A percentile compares a stretch with the other conserved stretches of the same genome.
Evolutionary conservation across 2,888 invertebrate genomes (phyloP).

Genomic region (Sericinus montela): DNA sequence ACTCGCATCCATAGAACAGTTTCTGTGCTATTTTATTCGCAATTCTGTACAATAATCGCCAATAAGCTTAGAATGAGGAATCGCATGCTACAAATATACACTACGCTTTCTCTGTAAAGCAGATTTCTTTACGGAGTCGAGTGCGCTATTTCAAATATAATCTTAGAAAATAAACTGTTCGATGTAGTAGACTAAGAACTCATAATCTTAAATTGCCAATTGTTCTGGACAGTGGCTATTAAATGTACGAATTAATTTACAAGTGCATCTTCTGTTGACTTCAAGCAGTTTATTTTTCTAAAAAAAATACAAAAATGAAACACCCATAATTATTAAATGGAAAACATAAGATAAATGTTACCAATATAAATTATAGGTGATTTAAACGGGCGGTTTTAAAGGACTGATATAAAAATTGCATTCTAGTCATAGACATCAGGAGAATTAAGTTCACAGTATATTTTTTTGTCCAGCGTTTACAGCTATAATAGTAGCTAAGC

Average conservation of each 20-base stretch:
- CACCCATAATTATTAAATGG: slow-evolving; percentile 34
- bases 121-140: slow-evolving; percentile 25
- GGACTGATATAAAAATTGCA: not conserved
- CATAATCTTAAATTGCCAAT: not conserved
- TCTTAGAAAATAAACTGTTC: not conserved
- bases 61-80: slow-evolving; percentile 42
- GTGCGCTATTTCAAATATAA: slow-evolving; percentile 16
- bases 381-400: not conserved
- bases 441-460: slow-evolving; percentile 12
- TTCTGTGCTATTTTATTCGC: slow-evolving; percentile 65
- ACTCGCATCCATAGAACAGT: slow-evolving; percentile 53
- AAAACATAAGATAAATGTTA: slow-evolving; percentile 35
- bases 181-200: not conserved
- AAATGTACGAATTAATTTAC: too few species aligned
- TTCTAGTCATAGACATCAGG: not conserved
- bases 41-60: slow-evolving; percentile 62
- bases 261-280: not conserved
- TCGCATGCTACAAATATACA: slow-evolving; percentile 33
- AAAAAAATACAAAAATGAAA: slow-evolving; percentile 7
- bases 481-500: too few species aligned
- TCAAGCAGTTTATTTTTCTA: not conserved
- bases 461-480: too few species aligned
- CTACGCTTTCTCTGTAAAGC: slow-evolving; percentile 23
- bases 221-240: too few species aligned
- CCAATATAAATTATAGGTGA: slow-evolving; percentile 32